Evolutionary conservation across 2,888 invertebrate species (phyloP).

Genomic region (Leistus spinibarbis): DNA sequence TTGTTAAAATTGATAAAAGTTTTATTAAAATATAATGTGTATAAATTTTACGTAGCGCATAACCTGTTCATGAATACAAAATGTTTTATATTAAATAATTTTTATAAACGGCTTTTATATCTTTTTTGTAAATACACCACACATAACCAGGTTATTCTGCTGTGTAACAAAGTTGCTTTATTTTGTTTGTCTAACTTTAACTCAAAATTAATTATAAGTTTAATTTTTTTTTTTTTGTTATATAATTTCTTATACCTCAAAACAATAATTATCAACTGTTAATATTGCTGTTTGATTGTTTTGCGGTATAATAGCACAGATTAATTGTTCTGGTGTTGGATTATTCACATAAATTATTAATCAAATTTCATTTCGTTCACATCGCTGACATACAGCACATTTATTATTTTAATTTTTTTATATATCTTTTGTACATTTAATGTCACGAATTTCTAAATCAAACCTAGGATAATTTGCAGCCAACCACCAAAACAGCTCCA

Average conservation of each 20-base stretch:
- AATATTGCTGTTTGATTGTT: not conserved
- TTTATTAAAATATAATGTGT: not conserved
- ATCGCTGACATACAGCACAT: not conserved
- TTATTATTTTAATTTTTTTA: not conserved
- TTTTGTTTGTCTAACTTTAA: not conserved
- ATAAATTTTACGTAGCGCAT: not conserved
- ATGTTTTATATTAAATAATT: not conserved
- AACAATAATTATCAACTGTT: not conserved
- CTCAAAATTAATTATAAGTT: not conserved
- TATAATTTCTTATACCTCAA: not conserved
- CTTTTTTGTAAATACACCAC: not conserved
- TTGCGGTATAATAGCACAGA: not conserved
- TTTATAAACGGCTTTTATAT: no score
- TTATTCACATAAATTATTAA: not conserved
- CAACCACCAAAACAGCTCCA: not conserved
- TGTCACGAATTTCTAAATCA: not conserved
- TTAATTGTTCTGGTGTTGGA: not conserved
- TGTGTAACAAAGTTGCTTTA: not conserved
- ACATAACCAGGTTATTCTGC: not conserved
- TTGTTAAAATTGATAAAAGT: not conserved
- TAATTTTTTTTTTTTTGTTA: not conserved
- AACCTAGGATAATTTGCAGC: not conserved
- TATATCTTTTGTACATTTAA: not conserved
- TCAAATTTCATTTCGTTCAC: not conserved
- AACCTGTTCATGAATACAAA: not conserved